These are phyloP conservation scores for Metopolophium dirhodum DNA, from an alignment of 1,140 invertebrate species.

Conservation along the genomic window DNA sequence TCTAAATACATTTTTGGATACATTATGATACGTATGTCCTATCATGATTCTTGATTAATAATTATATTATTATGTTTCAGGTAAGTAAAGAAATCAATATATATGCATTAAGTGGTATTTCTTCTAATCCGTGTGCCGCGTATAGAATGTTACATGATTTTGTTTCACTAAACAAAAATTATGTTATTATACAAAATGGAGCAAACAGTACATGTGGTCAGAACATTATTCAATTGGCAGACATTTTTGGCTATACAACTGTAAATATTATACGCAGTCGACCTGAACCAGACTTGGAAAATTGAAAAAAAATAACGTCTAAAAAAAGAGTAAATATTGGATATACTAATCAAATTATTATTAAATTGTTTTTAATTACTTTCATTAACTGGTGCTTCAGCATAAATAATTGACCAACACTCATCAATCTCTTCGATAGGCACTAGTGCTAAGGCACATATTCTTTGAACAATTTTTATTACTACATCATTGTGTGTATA, in stretches of 20 bases:
- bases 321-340: no score
- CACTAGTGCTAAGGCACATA: no score
- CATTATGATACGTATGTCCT: neutral
- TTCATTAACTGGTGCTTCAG: no score
- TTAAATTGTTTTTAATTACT: no score
- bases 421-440: no score
- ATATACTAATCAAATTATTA: no score
- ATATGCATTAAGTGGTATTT: slow-evolving; percentile 83
- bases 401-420: no score
- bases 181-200: slow-evolving; percentile 94
- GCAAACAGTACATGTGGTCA: slow-evolving; percentile 96
- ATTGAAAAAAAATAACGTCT: no score
- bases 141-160: slow-evolving; percentile 96
- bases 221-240: slow-evolving; percentile 90
- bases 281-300: slow-evolving; percentile 77
- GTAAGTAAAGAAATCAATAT: slow-evolving; percentile 72
- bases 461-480: no score
- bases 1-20: neutral
- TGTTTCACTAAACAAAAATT: slow-evolving; percentile 77
- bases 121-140: slow-evolving; percentile 95
- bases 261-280: slow-evolving; percentile 89
- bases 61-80: slow-evolving; percentile 61
- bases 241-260: slow-evolving; percentile 76
- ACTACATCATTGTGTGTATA: no score
- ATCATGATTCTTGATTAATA: neutral